A percentile compares a stretch with the other conserved stretches of the same genome.
Evolutionary conservation across 2,113 vertebrate species (phyloP).

Genomic region (Ailuropoda melanoleuca): DNA sequence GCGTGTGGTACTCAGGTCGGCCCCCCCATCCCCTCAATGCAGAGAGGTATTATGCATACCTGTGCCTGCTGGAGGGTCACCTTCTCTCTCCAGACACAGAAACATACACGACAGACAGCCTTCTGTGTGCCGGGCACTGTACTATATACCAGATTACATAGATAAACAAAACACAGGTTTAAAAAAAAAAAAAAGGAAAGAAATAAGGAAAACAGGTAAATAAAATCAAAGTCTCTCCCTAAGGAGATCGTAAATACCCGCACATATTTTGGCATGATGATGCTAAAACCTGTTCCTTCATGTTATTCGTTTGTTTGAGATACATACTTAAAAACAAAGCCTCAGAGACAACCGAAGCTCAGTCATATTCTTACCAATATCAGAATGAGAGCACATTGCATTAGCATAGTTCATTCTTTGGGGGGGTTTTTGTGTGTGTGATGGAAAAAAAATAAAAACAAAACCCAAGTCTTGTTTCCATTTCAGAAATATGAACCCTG

Average conservation of each 20-base stretch:
- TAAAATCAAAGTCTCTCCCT: background rate
- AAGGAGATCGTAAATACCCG: background rate
- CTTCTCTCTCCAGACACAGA: background rate
- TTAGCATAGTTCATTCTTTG: background rate
- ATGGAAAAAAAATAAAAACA: background rate
- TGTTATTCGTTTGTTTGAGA: background rate
- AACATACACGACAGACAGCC: background rate
- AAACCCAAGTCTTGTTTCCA: background rate
- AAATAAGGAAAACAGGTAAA: background rate
- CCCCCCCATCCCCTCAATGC: background rate
- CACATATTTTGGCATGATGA: background rate
- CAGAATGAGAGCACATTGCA: conserved; percentile 12
- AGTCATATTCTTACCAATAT: background rate
- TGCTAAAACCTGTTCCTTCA: background rate
- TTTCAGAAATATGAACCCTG: background rate
- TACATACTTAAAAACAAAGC: background rate
- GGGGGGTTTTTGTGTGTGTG: background rate
- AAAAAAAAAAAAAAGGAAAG: background rate
- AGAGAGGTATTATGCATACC: background rate
- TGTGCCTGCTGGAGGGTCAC: background rate
- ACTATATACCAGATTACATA: background rate
- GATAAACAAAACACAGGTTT: background rate
- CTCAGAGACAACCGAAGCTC: background rate
- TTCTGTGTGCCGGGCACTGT: background rate
- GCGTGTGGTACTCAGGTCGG: background rate